phyloP scores from a whole-genome alignment of 1,140 invertebrate genomes.

The Bicyclus anynana region DNA sequence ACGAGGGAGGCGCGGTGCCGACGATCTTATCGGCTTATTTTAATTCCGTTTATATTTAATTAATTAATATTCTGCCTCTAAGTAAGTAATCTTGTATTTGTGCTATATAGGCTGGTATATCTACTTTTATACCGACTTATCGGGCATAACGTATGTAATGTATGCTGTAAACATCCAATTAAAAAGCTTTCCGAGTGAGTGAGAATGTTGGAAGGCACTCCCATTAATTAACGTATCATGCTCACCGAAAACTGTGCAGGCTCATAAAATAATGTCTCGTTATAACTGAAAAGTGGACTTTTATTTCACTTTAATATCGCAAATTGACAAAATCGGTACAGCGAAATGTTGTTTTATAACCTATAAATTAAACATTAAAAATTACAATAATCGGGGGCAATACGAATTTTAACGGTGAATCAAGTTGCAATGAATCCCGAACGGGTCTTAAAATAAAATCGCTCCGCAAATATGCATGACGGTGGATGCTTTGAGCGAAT shows the following conservation, averaged over 20 bases:
- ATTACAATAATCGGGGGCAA: not conserved
- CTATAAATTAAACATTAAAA: not conserved
- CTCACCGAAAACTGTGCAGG: not conserved
- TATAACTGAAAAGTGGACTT: not conserved
- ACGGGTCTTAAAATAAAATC: not conserved
- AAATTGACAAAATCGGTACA: not conserved
- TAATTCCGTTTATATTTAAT: slow-evolving; percentile 26
- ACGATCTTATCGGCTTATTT: slow-evolving; percentile 32
- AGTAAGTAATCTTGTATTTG: slow-evolving; percentile 29
- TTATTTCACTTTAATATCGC: not conserved
- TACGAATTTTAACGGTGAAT: not conserved
- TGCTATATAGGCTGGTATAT: slow-evolving; percentile 5
- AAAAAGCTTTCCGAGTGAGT: not conserved
- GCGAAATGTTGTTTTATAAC: not conserved
- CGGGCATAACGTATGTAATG: not conserved
- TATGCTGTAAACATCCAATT: slow-evolving; percentile 10
- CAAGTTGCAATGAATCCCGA: not conserved
- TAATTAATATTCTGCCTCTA: slow-evolving; percentile 29
- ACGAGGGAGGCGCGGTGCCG: slow-evolving; percentile 17
- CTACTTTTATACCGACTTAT: not conserved
- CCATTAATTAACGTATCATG: not conserved
- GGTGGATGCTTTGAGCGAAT: not conserved
- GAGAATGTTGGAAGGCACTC: not conserved
- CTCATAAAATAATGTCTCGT: not conserved
- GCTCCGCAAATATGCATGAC: not conserved